A percentile compares a stretch with the other conserved stretches of the same genome.
Evolutionary conservation across 2,113 vertebrate genomes (phyloP).

Genomic region (Macroglossus sobrinus): DNA sequence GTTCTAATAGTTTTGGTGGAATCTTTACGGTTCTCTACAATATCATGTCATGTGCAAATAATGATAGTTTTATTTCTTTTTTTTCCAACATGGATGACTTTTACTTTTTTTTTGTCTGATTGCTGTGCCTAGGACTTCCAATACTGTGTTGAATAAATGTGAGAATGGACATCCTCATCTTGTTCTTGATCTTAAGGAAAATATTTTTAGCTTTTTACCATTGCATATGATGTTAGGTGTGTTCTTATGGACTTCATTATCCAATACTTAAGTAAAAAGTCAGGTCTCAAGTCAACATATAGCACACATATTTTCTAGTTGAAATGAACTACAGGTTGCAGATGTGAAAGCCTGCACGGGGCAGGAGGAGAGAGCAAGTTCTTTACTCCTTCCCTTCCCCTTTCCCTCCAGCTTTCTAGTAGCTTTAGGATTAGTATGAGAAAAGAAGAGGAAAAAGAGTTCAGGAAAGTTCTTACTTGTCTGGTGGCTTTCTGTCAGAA

Average conservation of each 20-base stretch:
- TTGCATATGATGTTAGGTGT: too few relatives aligned
- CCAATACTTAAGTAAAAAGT: neutral
- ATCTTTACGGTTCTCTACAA: too few relatives aligned
- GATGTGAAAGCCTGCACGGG: neutral
- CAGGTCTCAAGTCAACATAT: neutral
- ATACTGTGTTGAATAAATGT: too few relatives aligned
- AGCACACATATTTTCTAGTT: neutral
- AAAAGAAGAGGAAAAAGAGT: neutral
- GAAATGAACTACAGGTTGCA: neutral
- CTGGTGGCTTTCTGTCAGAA: neutral
- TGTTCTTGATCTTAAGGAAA: too few relatives aligned
- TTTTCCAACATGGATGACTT: too few relatives aligned
- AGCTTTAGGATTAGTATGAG: neutral
- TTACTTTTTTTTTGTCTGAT: too few relatives aligned
- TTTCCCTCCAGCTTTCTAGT: neutral
- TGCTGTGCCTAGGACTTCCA: too few relatives aligned
- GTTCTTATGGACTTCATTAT: neutral
- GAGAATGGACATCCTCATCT: too few relatives aligned
- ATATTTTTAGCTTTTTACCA: too few relatives aligned
- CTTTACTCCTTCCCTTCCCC: neutral
- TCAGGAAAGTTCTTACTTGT: neutral
- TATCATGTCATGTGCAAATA: too few relatives aligned
- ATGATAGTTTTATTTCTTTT: too few relatives aligned
- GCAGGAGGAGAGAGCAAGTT: neutral
- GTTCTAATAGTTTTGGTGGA: too few relatives aligned